Base-by-base conservation (phyloP, 2,113 vertebrate species). In the Spheniscus mendiculus region DNA sequence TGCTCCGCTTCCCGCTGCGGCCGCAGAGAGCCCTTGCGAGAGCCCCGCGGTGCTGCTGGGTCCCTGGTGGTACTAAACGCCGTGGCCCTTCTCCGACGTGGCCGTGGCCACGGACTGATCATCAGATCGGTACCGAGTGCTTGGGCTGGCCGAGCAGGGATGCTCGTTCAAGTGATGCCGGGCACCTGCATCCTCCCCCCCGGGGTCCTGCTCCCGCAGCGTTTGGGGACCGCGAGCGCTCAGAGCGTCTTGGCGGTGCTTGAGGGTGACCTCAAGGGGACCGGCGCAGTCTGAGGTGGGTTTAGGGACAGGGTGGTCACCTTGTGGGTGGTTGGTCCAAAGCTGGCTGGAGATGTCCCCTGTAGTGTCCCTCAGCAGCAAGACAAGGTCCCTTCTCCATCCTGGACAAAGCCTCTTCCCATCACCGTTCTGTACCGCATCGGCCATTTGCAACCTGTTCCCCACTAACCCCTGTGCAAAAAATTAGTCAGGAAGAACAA, bases 201-300 rank as follows among this genome's bases (percentile, higher is more conserved):
- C 9, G 0, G 1, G 44, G 23, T 45, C 50, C 73, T 49, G 61
- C 17, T 29, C 47, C 6, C 3, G 21, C 42, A n/a, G 42, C 0
- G 0, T 29, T 23, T 30, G 12, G 49, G 81, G 52, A 32, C 32
- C 0, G 0, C 0, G 4, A 73, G 36, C 0, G 0, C 47, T 22
- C 1, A 2, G 72, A 56, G n/a, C 49, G 17, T 3, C 67, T 19
- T 3, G 0, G 42, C 0, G 0, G 13, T 38, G 44, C 8, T 15
- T 8, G 20, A 3, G 12, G 27, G 69, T 45, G 55, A 29, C 38
- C 45, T 15, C 0, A 6, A 62, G 49, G 74, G 27, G 23, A 19
- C 10, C 0, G 1, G 62, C 27, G 23, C 30, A 53, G 62, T 72
- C 62, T 32, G n/a, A 62, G 50, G 63, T 30, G 55, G 13, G 2